These are phyloP conservation scores for Drosophila arawakana DNA, from an alignment of 1,140 invertebrate species.

Conservation along the genomic window DNA sequence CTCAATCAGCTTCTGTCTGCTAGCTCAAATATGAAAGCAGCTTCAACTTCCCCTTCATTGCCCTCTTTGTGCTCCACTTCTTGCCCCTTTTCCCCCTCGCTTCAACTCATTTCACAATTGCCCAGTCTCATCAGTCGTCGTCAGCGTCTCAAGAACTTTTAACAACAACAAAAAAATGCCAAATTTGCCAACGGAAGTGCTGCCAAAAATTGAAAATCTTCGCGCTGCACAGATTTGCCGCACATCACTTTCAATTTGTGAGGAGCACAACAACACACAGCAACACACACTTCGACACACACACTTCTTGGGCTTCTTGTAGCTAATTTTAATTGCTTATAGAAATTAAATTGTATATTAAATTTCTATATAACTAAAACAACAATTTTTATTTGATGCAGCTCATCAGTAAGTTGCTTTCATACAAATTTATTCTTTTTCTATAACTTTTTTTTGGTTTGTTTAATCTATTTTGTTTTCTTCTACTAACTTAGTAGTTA, in stretches of 20 bases:
- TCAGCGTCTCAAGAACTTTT: constrained; percentile 70
- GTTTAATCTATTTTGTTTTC: no score
- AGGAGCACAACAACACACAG: no score
- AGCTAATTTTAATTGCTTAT: no score
- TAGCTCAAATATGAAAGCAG: constrained; percentile 40
- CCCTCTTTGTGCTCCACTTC: not conserved
- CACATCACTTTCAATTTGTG: not conserved
- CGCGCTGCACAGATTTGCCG: not conserved
- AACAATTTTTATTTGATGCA: no score
- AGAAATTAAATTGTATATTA: no score
- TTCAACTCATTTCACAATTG: constrained; percentile 31
- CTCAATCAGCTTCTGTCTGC: constrained; percentile 67
- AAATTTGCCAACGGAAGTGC: constrained; percentile 58
- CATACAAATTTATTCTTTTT: no score
- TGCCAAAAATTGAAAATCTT: constrained; percentile 33
- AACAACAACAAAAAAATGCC: constrained; percentile 40
- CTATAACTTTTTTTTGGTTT: no score
- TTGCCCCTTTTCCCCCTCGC: not conserved
- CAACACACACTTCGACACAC: not conserved
- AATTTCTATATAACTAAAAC: no score
- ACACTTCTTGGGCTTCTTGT: not conserved
- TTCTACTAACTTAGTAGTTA: no score
- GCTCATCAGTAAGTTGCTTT: no score
- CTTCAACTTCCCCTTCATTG: not conserved
- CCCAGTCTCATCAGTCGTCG: constrained; percentile 41